Conservation (phyloP, 2,888 invertebrate species). For the Macrosiphum euphorbiae region DNA sequence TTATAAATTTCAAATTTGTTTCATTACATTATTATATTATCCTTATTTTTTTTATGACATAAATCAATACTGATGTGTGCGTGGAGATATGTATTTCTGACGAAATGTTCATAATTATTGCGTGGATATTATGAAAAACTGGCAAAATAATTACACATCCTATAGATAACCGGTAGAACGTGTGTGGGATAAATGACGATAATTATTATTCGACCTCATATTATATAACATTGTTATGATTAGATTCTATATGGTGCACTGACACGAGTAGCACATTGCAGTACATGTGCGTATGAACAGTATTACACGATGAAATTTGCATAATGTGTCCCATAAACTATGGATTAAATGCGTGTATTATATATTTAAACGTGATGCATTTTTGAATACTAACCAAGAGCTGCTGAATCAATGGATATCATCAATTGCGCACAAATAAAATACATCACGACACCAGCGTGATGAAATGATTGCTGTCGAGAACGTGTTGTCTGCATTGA, state of each 20-base stretch:
- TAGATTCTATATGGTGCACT: background rate
- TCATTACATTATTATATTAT: background rate
- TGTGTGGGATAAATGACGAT: constrained; percentile 24
- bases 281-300: background rate
- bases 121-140: background rate
- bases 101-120: background rate
- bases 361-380: background rate
- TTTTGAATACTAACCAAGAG: constrained; percentile 44
- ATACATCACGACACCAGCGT: constrained; percentile 4
- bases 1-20: background rate
- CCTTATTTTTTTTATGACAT: background rate
- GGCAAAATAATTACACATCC: constrained; percentile 9
- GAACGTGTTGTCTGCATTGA: background rate
- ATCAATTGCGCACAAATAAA: constrained; percentile 11
- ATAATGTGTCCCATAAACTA: constrained; percentile 1
- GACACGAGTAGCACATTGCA: background rate
- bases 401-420: constrained; percentile 20
- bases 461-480: constrained; percentile 4
- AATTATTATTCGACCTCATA: constrained; percentile 9
- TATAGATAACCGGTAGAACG: background rate
- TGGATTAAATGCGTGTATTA: background rate
- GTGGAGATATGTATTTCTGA: background rate
- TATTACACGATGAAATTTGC: constrained; percentile 17
- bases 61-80: background rate
- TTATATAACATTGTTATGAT: background rate